Evolutionary conservation across 2,797 vertebrate species (phyloP).

Genomic region (Triplophysa bombifrons): DNA sequence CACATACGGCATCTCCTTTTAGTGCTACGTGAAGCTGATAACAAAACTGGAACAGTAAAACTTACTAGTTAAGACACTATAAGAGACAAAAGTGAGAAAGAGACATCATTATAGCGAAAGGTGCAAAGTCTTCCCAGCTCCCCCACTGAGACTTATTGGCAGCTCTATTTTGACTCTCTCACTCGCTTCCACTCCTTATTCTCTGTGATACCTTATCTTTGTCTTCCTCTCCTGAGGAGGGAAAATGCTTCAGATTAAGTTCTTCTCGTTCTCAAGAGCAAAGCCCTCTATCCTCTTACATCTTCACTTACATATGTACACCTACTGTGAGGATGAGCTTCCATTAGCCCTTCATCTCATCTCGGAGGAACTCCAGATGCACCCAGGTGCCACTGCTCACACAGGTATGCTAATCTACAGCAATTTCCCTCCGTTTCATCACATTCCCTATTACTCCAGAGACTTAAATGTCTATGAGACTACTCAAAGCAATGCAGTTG

Average conservation of each 20-base stretch:
- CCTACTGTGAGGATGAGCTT: constrained; percentile 39
- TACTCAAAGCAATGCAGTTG: neutral
- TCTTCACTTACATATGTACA: constrained; percentile 51
- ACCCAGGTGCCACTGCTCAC: constrained; percentile 42
- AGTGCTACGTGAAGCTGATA: constrained; percentile 38
- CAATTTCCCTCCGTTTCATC: constrained; percentile 23
- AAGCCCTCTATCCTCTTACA: constrained; percentile 39
- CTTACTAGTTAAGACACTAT: constrained; percentile 21
- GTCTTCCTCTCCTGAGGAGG: constrained; percentile 40
- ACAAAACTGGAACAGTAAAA: constrained; percentile 31
- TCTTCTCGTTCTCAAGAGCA: constrained; percentile 18
- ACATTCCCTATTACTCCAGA: constrained; percentile 27
- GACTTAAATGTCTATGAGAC: neutral
- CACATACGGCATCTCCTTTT: constrained; percentile 7
- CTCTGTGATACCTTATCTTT: constrained; percentile 61
- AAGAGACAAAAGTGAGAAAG: constrained; percentile 49
- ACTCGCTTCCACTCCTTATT: constrained; percentile 36
- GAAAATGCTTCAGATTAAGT: constrained; percentile 44
- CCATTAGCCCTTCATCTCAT: constrained; percentile 55
- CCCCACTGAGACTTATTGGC: constrained; percentile 48
- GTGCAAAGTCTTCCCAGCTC: constrained; percentile 38
- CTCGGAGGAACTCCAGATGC: constrained; percentile 57
- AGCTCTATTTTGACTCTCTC: constrained; percentile 38
- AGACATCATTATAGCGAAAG: constrained; percentile 56
- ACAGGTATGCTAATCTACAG: constrained; percentile 36